Base-by-base conservation (phyloP, 2,113 vertebrate genomes). In the Bufo gargarizans region DNA sequence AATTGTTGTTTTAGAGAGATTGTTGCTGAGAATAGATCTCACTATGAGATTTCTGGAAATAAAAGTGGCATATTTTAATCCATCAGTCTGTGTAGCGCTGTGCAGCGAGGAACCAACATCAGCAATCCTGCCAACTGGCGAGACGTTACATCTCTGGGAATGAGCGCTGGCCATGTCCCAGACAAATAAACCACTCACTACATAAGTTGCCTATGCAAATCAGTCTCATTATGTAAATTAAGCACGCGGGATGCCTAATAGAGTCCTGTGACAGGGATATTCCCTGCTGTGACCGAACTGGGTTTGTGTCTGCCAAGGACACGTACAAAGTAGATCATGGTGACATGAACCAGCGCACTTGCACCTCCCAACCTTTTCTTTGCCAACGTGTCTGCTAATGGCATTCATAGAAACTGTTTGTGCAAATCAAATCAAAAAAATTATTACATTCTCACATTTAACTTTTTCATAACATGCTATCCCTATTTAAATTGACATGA, bases 211-310 rank as follows among this genome's bases (percentile, higher is more conserved):
- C 47, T 82, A 74, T 88, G 86, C 78, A 88, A 88, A 88, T 88
- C 65, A 53, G 43, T 50, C 86, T 88, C 86, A 82, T 88, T 88
- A 88, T 82, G 86, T 74, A 88, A 82, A 88, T 88, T 16, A 82
- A 80, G 67, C 65, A 61, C 45, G 72, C 43, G 49, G 86, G 86
- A 47, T 2, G 86, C 69, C 78, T 61, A 56, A 47, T 81, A 45
- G 65, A 74, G 86, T 82, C 67, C 67, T 74, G 63, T 63, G 86
- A 69, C 67, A 82, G 78, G 85, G 74, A 86, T 65, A 63, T 76
- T 86, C 49, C 85, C 85, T 16, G 85, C 85, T 86, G 85, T 65
- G 85, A 86, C 55, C n/a, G 33, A 86, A 63, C 59, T 78, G 58
- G 63, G 69, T 77, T 43, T 78, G 71, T 53, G 69, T 49, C 71